phyloP scores from a whole-genome alignment of 1,140 invertebrate species.

The Paralvinella palmiformis region DNA sequence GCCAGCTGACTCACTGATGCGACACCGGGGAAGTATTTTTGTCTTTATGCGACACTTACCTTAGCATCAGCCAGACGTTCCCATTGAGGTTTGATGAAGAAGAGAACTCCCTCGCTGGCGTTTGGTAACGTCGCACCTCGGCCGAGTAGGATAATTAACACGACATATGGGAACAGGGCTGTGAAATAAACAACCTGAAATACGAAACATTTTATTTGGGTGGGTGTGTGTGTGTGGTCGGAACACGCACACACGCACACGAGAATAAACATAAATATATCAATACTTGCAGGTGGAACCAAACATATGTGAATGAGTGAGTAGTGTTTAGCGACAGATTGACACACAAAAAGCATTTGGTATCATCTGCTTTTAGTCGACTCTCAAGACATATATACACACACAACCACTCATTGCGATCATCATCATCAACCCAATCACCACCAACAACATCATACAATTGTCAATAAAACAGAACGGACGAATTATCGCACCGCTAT shows the following conservation, averaged over 20 bases:
- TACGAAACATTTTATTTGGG: not conserved
- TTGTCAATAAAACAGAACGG: too few relatives aligned
- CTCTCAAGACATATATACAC: slow-evolving; percentile 26
- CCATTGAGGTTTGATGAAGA: slow-evolving; percentile 16
- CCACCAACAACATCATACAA: not conserved
- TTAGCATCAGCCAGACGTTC: slow-evolving; percentile 5
- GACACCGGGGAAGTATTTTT: too few relatives aligned
- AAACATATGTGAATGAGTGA: too few relatives aligned
- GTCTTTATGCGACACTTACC: too few relatives aligned
- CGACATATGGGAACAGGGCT: slow-evolving; percentile 71
- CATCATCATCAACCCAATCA: not conserved
- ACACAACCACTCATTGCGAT: slow-evolving; percentile 14
- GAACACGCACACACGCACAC: too few relatives aligned
- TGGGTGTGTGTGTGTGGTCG: slow-evolving; percentile 1
- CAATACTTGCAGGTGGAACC: too few relatives aligned
- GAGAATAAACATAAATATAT: too few relatives aligned
- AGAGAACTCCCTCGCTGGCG: slow-evolving; percentile 31
- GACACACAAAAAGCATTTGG: too few relatives aligned
- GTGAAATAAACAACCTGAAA: slow-evolving; percentile 67
- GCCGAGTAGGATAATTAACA: slow-evolving; percentile 39
- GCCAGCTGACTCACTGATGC: too few relatives aligned
- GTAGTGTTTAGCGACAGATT: too few relatives aligned
- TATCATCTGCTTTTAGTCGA: too few relatives aligned
- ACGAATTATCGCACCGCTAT: too few relatives aligned
- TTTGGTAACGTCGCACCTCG: slow-evolving; percentile 39